phyloP scores from a whole-genome alignment of 2,797 vertebrate genomes.

The Manis javanica region DNA sequence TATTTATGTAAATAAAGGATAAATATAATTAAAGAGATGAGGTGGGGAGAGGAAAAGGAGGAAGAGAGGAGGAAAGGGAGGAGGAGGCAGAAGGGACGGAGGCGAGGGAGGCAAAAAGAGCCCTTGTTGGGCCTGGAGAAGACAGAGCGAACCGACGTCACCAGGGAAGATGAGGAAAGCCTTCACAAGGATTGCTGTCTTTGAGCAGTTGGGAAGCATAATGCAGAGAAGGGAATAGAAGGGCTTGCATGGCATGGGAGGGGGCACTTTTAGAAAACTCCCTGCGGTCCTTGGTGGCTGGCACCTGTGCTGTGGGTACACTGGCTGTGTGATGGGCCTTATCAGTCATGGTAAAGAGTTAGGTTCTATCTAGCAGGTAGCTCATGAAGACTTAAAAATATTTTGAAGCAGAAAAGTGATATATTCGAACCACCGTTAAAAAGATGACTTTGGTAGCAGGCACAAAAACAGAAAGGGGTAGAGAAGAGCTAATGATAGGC shows the following conservation, averaged over 20 bases:
- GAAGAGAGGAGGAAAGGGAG: too few species aligned
- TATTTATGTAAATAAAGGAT: too few species aligned
- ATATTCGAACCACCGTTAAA: not conserved
- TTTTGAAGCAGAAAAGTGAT: not conserved
- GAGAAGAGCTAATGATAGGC: not conserved
- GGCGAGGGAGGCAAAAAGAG: too few species aligned
- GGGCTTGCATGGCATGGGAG: not conserved
- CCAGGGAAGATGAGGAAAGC: not conserved
- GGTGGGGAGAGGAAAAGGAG: too few species aligned
- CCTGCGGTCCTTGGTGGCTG: rapidly evolving
- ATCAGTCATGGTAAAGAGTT: not conserved
- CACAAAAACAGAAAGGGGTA: not conserved
- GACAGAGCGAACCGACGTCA: not conserved
- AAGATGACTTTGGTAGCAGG: not conserved
- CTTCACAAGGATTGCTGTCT: not conserved
- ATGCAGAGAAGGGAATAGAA: not conserved
- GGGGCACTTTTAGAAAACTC: not conserved
- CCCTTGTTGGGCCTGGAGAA: not conserved
- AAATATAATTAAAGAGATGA: not conserved
- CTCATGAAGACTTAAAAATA: not conserved
- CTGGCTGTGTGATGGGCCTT: not conserved
- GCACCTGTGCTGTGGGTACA: not conserved
- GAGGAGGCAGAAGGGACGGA: rapidly evolving
- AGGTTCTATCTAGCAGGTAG: not conserved
- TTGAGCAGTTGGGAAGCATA: too few species aligned